Evolutionary conservation across 2,888 invertebrate species (phyloP).

Genomic region (Microdon myrmicae): DNA sequence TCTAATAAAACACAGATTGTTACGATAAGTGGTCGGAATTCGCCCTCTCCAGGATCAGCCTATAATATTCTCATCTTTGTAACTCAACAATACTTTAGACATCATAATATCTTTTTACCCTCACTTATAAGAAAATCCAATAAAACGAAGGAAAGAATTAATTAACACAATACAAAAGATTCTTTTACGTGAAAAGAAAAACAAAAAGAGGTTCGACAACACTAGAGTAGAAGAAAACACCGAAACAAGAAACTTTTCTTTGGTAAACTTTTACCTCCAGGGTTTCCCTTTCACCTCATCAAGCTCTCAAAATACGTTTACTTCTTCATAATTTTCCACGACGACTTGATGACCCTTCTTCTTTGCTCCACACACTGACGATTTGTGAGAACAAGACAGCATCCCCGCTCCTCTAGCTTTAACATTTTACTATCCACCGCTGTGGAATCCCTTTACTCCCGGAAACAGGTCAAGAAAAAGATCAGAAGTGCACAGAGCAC

Average conservation of each 20-base stretch:
- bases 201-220: slow-evolving; percentile 23
- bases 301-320: slow-evolving; percentile 41
- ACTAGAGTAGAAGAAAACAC: slow-evolving; percentile 5
- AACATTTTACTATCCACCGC: slow-evolving; percentile 2
- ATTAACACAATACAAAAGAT: slow-evolving; percentile 41
- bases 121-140: slow-evolving; percentile 28
- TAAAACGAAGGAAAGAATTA: slow-evolving; percentile 17
- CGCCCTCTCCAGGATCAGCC: slow-evolving; percentile 4
- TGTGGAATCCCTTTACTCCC: slow-evolving; percentile 38
- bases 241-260: slow-evolving; percentile 47
- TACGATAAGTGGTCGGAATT: not conserved
- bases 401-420: slow-evolving; percentile 1
- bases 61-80: slow-evolving; percentile 2
- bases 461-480: slow-evolving; percentile 46
- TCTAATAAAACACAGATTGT: not conserved
- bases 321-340: slow-evolving; percentile 35
- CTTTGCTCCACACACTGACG: not conserved
- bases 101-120: slow-evolving; percentile 6
- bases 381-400: not conserved
- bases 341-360: slow-evolving; percentile 28
- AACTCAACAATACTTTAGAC: not conserved
- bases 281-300: slow-evolving; percentile 47
- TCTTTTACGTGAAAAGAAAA: slow-evolving; percentile 21
- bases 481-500: slow-evolving; percentile 47
- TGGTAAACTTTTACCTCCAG: slow-evolving; percentile 46